phyloP scores from a whole-genome alignment of 2,113 vertebrate genomes.

The Anoura caudifer region DNA sequence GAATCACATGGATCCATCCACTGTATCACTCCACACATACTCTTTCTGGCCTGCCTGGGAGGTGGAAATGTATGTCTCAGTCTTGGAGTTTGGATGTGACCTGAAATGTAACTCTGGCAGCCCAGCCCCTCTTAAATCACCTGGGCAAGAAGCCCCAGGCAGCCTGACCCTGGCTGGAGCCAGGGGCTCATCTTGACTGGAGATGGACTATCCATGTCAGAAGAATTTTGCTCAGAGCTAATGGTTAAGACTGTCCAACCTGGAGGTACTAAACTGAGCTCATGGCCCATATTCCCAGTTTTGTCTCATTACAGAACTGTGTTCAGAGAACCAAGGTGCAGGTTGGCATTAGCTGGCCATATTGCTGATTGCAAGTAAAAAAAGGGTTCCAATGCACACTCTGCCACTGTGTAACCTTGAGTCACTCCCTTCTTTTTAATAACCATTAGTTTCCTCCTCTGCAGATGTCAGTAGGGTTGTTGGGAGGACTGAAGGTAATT shows the following conservation, averaged over 20 bases:
- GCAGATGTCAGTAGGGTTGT: accelerated
- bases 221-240: not conserved
- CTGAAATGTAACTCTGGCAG: not conserved
- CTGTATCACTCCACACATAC: accelerated
- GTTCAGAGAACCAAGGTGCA: not conserved
- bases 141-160: not conserved
- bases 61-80: not conserved
- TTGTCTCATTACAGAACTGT: not conserved
- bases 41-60: not conserved
- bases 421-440: not conserved
- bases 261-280: not conserved
- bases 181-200: not conserved
- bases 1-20: not conserved
- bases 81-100: not conserved
- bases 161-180: not conserved
- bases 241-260: not conserved
- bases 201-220: not conserved
- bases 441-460: not conserved
- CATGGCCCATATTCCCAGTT: not conserved
- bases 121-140: not conserved
- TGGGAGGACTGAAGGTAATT: not conserved
- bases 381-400: not conserved
- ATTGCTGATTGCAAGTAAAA: not conserved
- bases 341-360: not conserved
- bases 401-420: not conserved